Percentiles rank a stretch among this genome's conserved stretches.
Evolutionary conservation across 1,140 invertebrate species (phyloP).

Genomic region (Uloborus diversus): DNA sequence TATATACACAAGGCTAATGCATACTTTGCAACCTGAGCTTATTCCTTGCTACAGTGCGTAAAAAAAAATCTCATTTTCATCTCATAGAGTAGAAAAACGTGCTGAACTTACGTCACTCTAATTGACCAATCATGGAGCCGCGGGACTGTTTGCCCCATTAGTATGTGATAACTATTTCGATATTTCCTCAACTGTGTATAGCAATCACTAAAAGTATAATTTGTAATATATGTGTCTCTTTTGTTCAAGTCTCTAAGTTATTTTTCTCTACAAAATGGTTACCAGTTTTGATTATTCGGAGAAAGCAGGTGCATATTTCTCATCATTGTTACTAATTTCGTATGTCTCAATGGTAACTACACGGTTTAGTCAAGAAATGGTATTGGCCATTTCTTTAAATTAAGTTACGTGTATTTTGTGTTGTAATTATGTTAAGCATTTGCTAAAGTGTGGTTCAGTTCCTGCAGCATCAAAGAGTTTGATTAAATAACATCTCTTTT

Average conservation of each 20-base stretch:
- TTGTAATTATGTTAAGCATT: no score
- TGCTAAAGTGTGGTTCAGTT: no score
- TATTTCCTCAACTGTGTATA: conserved; percentile 48
- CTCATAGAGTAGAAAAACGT: background rate
- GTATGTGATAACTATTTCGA: conserved; percentile 47
- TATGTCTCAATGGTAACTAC: no score
- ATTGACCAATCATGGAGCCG: conserved; percentile 14
- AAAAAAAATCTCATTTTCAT: conserved; percentile 19
- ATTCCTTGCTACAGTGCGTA: conserved; percentile 12
- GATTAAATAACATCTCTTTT: no score
- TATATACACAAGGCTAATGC: background rate
- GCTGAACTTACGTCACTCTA: background rate
- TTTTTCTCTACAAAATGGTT: no score
- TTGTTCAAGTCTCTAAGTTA: background rate
- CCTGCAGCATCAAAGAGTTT: no score
- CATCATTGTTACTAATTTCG: no score
- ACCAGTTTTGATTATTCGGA: no score
- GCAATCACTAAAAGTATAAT: conserved; percentile 34
- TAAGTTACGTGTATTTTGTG: no score
- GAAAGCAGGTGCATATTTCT: no score
- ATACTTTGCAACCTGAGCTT: conserved; percentile 38
- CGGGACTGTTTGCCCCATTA: conserved; percentile 32
- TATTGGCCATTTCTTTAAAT: no score
- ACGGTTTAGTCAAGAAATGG: no score
- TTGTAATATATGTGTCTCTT: background rate